phyloP scores from a whole-genome alignment of 2,888 invertebrate genomes.

The Torymus tubicola region DNA sequence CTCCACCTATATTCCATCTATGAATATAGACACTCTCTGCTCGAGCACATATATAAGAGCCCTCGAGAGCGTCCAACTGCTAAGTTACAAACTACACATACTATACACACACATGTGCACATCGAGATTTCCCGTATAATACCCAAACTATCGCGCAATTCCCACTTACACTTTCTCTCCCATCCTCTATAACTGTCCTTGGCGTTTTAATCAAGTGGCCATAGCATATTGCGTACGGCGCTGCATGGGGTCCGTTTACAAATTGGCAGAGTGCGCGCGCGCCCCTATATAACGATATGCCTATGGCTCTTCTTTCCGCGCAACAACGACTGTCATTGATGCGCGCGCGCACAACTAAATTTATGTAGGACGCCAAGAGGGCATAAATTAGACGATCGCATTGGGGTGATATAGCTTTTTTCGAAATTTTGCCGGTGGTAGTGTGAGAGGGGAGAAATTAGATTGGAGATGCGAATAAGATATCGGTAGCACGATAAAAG shows the following conservation, averaged over 20 bases:
- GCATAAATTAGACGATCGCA: conserved; percentile 47
- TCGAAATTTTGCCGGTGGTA: too few species aligned
- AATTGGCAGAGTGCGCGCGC: conserved; percentile 65
- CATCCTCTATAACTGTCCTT: too few species aligned
- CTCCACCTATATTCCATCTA: background rate
- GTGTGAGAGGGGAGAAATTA: too few species aligned
- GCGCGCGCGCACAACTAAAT: background rate
- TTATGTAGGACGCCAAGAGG: conserved; percentile 12
- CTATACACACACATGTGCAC: conserved; percentile 12
- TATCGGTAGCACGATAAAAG: conserved; percentile 41
- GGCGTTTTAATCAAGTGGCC: conserved; percentile 73
- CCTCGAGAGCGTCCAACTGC: conserved; percentile 1
- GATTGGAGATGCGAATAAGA: too few species aligned
- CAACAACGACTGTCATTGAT: conserved; percentile 7
- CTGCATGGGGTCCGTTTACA: conserved; percentile 72
- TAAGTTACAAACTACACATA: conserved; percentile 29
- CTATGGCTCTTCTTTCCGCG: conserved; percentile 49
- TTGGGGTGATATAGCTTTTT: too few species aligned
- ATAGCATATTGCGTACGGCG: conserved; percentile 71
- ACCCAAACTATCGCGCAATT: background rate
- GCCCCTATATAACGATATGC: conserved; percentile 66
- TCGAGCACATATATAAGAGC: too few species aligned
- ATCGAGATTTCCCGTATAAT: conserved; percentile 26
- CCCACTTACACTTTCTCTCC: conserved; percentile 55
- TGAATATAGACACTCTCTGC: background rate